Evolutionary conservation across 2,888 invertebrate species (phyloP).

Genomic region (Hirtodrosophila alboralis): DNA sequence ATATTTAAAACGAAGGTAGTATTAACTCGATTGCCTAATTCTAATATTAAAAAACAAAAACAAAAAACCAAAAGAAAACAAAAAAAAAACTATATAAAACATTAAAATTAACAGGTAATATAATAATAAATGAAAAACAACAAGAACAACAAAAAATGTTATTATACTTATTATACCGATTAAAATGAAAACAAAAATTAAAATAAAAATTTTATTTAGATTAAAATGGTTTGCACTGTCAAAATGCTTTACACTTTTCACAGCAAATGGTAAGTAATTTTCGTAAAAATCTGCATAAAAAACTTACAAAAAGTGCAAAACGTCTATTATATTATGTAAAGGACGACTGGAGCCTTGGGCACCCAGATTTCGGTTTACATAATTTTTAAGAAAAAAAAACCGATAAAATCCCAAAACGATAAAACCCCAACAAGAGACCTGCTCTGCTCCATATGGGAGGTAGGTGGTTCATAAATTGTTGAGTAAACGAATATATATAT

Average conservation of each 20-base stretch:
- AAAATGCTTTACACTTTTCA: constrained; percentile 15
- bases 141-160: constrained; percentile 81
- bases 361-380: constrained; percentile 6
- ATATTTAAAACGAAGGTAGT: constrained; percentile 81
- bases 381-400: too few relatives aligned
- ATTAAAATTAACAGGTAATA: constrained; percentile 76
- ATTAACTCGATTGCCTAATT: constrained; percentile 83
- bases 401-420: too few relatives aligned
- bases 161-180: constrained; percentile 83
- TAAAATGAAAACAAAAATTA: constrained; percentile 82
- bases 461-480: too few relatives aligned
- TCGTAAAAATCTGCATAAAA: neutral
- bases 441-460: too few relatives aligned
- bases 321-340: too few relatives aligned
- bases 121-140: constrained; percentile 73
- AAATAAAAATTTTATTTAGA: constrained; percentile 83
- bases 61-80: constrained; percentile 64
- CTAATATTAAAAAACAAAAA: constrained; percentile 79
- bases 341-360: too few relatives aligned
- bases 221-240: constrained; percentile 68
- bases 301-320: too few relatives aligned
- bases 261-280: constrained; percentile 31
- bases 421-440: too few relatives aligned
- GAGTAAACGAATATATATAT: too few relatives aligned
- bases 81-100: constrained; percentile 62